Evolutionary conservation across 2,888 invertebrate genomes (phyloP).

Genomic region (Campoletis raptor): DNA sequence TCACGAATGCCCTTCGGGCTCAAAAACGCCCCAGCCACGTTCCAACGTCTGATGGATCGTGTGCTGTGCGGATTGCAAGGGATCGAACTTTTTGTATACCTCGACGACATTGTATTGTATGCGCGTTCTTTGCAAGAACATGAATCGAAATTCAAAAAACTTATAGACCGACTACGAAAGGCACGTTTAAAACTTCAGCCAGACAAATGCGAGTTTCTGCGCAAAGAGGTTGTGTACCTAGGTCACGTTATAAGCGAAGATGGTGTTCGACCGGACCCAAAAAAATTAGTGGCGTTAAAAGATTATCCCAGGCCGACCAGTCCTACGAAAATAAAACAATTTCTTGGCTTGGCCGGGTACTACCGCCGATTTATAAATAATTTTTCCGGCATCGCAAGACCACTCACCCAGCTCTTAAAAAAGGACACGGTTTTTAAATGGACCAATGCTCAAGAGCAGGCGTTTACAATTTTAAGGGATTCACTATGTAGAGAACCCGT

Average conservation of each 20-base stretch:
- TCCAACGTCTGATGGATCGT: neutral
- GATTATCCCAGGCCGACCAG: conserved; percentile 30
- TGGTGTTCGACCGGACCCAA: conserved; percentile 22
- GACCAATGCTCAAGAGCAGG: conserved; percentile 45
- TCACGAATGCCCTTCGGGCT: neutral
- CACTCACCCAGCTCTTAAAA: conserved; percentile 55
- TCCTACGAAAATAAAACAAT: conserved; percentile 12
- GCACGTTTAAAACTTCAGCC: conserved; percentile 67
- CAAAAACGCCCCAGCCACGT: neutral
- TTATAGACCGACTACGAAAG: conserved; percentile 64
- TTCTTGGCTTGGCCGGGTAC: conserved; percentile 71
- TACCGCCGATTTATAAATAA: conserved; percentile 77
- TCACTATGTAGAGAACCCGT: conserved; percentile 64
- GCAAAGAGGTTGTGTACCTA: conserved; percentile 73
- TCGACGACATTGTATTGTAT: conserved; percentile 63
- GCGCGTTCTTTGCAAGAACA: conserved; percentile 62
- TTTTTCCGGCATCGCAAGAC: conserved; percentile 66
- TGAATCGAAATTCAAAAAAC: conserved; percentile 55
- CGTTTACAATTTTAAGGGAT: conserved; percentile 61
- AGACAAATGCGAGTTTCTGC: conserved; percentile 74
- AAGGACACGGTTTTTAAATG: conserved; percentile 48
- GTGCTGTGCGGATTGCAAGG: conserved; percentile 73
- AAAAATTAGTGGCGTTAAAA: conserved; percentile 24
- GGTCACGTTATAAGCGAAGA: conserved; percentile 71
- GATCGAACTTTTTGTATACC: conserved; percentile 14